A percentile compares a stretch with the other conserved stretches of the same genome.
These are phyloP conservation scores for Ceyx cyanopectus DNA, from an alignment of 2,113 vertebrate genomes.

Conservation along the genomic window DNA sequence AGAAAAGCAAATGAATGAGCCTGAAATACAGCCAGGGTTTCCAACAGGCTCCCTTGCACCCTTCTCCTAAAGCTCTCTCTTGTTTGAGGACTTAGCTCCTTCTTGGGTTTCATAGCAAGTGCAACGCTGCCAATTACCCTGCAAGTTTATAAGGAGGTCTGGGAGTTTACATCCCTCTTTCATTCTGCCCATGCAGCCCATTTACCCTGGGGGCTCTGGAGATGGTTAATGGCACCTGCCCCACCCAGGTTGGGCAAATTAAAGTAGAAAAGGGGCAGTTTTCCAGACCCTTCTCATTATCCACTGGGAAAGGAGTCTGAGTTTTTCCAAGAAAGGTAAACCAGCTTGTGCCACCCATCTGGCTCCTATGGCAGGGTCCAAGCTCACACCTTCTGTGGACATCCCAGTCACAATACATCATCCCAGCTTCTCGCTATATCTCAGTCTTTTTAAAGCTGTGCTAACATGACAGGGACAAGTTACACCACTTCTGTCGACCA, in stretches of 20 bases:
- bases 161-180: neutral
- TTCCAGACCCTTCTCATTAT: neutral
- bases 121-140: constrained; percentile 20
- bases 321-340: neutral
- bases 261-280: neutral
- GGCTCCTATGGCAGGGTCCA: neutral
- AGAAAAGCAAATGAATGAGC: neutral
- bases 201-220: neutral
- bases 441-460: accelerated
- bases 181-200: neutral
- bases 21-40: neutral
- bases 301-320: neutral
- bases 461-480: accelerated
- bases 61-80: neutral
- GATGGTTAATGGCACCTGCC: neutral
- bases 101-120: constrained; percentile 42
- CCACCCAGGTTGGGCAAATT: neutral
- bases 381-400: neutral
- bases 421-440: neutral
- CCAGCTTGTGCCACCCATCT: neutral
- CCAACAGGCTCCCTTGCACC: neutral
- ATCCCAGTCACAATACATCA: neutral
- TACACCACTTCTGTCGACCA: neutral
- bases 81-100: constrained; percentile 21
- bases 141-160: neutral